These are phyloP conservation scores for Todiramphus saurophagus DNA, from an alignment of 2,113 vertebrate genomes.

Conservation along the genomic window DNA sequence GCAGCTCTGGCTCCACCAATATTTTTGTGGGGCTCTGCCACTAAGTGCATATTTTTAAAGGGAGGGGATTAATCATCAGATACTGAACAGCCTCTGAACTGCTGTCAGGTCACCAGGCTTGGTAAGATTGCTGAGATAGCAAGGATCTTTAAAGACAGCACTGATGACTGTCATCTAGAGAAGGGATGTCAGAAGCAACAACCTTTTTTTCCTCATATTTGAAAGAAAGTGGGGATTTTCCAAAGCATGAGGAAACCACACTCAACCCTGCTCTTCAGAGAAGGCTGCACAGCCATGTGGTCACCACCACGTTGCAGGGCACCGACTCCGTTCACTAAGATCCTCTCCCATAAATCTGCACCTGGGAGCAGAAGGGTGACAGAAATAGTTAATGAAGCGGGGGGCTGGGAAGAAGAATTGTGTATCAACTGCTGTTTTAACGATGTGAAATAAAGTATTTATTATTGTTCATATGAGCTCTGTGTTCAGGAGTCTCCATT, in stretches of 20 bases:
- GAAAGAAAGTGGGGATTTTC: not conserved
- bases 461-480: slow-evolving; percentile 30
- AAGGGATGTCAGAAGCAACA: not conserved
- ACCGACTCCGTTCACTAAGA: not conserved
- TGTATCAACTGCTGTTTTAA: not conserved
- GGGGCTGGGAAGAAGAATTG: not conserved
- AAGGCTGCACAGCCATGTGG: not conserved
- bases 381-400: not conserved
- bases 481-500: slow-evolving; percentile 28
- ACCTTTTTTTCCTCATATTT: not conserved
- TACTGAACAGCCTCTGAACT: not conserved
- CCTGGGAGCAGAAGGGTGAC: not conserved
- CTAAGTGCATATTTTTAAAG: slow-evolving; percentile 53
- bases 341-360: not conserved
- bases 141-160: not conserved
- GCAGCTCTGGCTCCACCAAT: slow-evolving; percentile 31
- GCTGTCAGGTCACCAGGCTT: not conserved
- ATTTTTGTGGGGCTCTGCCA: slow-evolving; percentile 50
- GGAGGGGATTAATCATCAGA: slow-evolving; percentile 33
- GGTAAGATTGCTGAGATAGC: slow-evolving; percentile 10
- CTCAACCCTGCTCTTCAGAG: not conserved
- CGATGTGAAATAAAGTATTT: slow-evolving; percentile 12
- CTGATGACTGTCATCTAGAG: not conserved
- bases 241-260: not conserved
- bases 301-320: not conserved